phyloP scores from a whole-genome alignment of 1,140 invertebrate genomes.

The Scaptomyza montana region DNA sequence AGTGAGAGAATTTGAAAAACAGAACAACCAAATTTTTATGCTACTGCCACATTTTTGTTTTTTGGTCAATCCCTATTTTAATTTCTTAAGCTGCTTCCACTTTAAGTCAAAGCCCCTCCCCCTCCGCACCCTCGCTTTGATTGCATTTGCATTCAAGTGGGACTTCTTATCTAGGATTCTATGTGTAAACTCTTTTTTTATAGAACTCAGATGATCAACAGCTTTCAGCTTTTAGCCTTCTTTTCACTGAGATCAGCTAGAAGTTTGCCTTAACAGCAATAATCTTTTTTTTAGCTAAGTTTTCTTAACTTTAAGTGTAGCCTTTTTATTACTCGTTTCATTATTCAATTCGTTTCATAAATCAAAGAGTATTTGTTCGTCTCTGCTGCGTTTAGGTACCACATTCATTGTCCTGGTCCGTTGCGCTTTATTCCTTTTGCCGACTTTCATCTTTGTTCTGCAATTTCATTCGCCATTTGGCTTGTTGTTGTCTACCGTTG shows the following conservation, averaged over 20 bases:
- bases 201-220: background rate
- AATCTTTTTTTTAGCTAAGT: no score
- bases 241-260: no score
- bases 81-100: conserved; percentile 60
- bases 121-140: conserved; percentile 25
- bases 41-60: conserved; percentile 55
- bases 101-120: conserved; percentile 40
- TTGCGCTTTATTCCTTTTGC: conserved; percentile 41
- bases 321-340: no score
- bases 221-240: no score
- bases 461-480: conserved; percentile 72
- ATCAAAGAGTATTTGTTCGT: conserved; percentile 11
- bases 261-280: no score
- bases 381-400: background rate
- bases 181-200: background rate
- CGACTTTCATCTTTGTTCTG: conserved; percentile 68
- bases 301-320: no score
- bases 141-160: conserved; percentile 57
- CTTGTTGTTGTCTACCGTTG: conserved; percentile 39
- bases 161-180: conserved; percentile 3
- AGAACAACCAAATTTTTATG: conserved; percentile 64
- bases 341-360: background rate
- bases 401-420: conserved; percentile 20
- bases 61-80: conserved; percentile 53
- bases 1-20: conserved; percentile 49